A percentile compares a stretch with the other conserved stretches of the same genome.
phyloP scores from a whole-genome alignment of 37 sponge, comb jelly and placozoan genomes.

The Corticium candelabrum region DNA sequence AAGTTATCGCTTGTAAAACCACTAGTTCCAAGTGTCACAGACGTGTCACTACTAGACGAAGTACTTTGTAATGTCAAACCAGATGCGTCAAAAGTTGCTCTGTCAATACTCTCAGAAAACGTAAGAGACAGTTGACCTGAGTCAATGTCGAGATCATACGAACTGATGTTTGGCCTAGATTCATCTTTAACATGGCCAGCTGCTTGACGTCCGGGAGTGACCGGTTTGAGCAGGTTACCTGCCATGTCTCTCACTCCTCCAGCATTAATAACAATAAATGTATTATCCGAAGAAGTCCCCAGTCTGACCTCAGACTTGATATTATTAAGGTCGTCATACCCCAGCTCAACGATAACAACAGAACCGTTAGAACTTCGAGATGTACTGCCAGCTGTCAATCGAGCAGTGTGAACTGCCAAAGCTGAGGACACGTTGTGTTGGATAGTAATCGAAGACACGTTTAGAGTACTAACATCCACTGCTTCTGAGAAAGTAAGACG shows the following conservation, averaged over 20 bases:
- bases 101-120: conserved; percentile 61
- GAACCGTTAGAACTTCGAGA: not conserved
- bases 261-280: not conserved
- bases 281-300: conserved; percentile 21
- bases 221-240: conserved; percentile 20
- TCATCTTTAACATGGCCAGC: not conserved
- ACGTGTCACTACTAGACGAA: conserved; percentile 24
- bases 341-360: conserved; percentile 29
- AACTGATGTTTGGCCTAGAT: conserved; percentile 8
- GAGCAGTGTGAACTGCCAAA: not conserved
- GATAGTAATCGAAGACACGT: conserved; percentile 5
- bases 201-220: not conserved
- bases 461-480: conserved; percentile 50
- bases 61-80: conserved; percentile 55
- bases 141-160: conserved; percentile 60
- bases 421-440: conserved; percentile 8
- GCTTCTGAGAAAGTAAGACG: conserved; percentile 73
- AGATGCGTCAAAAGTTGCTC: conserved; percentile 18
- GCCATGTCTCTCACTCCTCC: conserved; percentile 46
- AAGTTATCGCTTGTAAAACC: conserved; percentile 41
- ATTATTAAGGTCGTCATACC: conserved; percentile 50
- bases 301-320: conserved; percentile 45
- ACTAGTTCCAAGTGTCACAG: conserved; percentile 65
- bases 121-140: conserved; percentile 40
- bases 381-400: not conserved